These are phyloP conservation scores for Drosophila vallismaia DNA, from an alignment of 2,888 invertebrate species.

Conservation along the genomic window DNA sequence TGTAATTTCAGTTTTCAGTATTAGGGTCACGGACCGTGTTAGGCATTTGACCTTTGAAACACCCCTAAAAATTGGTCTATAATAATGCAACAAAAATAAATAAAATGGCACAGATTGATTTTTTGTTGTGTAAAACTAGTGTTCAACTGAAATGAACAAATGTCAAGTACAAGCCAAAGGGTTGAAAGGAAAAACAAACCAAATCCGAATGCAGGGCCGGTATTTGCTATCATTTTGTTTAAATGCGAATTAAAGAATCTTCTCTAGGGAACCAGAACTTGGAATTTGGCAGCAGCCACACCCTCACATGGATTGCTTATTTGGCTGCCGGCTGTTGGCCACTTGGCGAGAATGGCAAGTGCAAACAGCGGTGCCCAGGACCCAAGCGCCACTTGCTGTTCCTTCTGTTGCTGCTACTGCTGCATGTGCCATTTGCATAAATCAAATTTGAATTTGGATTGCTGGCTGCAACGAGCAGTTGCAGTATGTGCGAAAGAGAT, in stretches of 20 bases:
- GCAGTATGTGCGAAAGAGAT: constrained; percentile 11
- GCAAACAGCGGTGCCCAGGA: constrained; percentile 49
- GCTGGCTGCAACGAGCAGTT: constrained; percentile 51
- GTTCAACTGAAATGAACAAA: constrained; percentile 69
- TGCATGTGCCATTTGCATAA: constrained; percentile 72
- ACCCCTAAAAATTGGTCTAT: too few relatives aligned
- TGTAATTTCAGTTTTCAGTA: neutral
- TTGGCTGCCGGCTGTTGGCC: constrained; percentile 42
- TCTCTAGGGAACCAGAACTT: constrained; percentile 4
- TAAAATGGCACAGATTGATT: neutral
- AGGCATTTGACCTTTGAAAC: too few relatives aligned
- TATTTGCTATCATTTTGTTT: constrained; percentile 40
- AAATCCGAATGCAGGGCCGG: constrained; percentile 29
- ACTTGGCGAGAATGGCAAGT: constrained; percentile 33
- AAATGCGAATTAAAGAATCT: constrained; percentile 66
- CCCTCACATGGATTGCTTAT: constrained; percentile 39
- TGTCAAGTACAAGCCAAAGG: constrained; percentile 55
- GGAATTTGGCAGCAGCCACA: constrained; percentile 9
- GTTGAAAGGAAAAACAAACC: constrained; percentile 19
- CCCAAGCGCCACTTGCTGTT: constrained; percentile 33
- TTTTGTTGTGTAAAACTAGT: constrained; percentile 1
- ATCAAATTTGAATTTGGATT: constrained; percentile 78
- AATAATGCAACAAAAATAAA: too few relatives aligned
- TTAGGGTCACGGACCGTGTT: too few relatives aligned
- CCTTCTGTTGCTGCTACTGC: constrained; percentile 8